Evolutionary conservation across 2,113 vertebrate species (phyloP), one percentile per base, ranked within the genome.

Genomic region (Condylura cristata): DNA sequence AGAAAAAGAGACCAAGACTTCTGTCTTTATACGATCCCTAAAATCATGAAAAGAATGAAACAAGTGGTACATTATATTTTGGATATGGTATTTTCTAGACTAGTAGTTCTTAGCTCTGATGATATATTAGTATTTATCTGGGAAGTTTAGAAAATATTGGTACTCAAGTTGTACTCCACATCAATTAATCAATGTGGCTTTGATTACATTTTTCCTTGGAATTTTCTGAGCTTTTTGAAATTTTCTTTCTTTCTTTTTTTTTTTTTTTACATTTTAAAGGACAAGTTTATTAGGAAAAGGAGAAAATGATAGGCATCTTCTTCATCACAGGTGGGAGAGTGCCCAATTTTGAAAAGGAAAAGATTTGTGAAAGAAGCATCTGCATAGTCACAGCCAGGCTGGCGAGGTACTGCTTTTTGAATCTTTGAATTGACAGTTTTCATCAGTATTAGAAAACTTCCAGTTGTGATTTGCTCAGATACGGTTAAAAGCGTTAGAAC

Each of bases 401-500:
- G 51, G 51, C 2, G 51, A 53, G 6, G 16, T 53, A 6, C 51
- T 53, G 51, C 51, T 53, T 53, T 53, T 53, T 53, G 14, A 53
- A 53, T 53, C 17, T 53, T 18, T 53, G 53, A 53, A 28, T 71
- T 32, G 6, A 51, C 16, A 16, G 70, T 32, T 86, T 92, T 61
- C 6, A 70, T 61, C 79, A 53, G 65, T 68, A 75, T 81, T 65
- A 95, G 41, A 63, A 71, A 91, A 48, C 58, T 63, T 37, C 93
- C 72, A 89, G 53, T 16, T 26, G 53, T 56, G 8, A 46, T 44
- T 85, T 63, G 17, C 17, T 92, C 37, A 82, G 86, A 63, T 82
- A 32, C 28, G 22, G 53, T 56, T 20, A 56, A 56, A 10, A 10
- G 8, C 60, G 3, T 11, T 61, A 30, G 24, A 30, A 61, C 2